These are phyloP conservation scores for Probosciger aterrimus DNA, from an alignment of 2,113 vertebrate genomes.

Conservation along the genomic window DNA sequence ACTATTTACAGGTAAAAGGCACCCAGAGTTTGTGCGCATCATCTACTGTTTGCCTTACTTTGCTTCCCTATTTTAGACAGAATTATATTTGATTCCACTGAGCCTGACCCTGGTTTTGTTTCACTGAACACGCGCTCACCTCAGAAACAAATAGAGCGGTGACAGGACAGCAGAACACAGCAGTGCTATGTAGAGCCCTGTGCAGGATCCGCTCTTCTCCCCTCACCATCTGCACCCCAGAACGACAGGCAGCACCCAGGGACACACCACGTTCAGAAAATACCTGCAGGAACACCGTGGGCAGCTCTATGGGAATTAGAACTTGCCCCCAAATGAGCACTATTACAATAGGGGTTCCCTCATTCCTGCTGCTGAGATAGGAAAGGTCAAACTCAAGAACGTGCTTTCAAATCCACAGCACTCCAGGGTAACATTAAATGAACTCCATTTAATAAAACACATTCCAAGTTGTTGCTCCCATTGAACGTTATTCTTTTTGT, in stretches of 20 bases:
- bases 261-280: not conserved
- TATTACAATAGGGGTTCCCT: not conserved
- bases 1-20: not conserved
- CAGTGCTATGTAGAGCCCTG: not conserved
- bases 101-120: not conserved
- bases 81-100: not conserved
- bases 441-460: slow-evolving; percentile 49
- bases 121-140: not conserved
- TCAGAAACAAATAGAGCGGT: not conserved
- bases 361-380: not conserved
- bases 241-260: not conserved
- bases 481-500: not conserved
- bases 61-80: not conserved
- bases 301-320: not conserved
- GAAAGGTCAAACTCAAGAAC: not conserved
- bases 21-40: not conserved
- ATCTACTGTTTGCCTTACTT: not conserved
- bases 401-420: slow-evolving; percentile 2
- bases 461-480: slow-evolving; percentile 45
- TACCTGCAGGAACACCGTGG: accelerated
- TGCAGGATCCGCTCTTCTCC: not conserved
- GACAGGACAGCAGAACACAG: not conserved
- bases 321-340: not conserved
- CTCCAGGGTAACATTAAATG: slow-evolving; percentile 23
- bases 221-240: not conserved